These are phyloP conservation scores for Rattus rattus DNA, from an alignment of 2,113 vertebrate species.

Conservation along the genomic window DNA sequence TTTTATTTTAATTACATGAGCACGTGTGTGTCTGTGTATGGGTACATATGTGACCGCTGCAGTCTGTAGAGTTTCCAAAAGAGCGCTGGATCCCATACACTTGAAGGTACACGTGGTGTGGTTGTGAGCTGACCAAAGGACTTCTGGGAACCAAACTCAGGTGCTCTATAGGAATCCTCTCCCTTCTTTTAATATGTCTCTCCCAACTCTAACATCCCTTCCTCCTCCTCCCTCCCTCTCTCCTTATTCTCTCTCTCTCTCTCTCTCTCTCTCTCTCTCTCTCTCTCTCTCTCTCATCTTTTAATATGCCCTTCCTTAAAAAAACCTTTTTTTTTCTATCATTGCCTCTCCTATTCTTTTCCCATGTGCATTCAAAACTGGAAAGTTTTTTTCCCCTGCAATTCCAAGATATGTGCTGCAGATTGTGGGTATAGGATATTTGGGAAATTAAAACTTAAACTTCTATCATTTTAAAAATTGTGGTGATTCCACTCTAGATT, in stretches of 20 bases:
- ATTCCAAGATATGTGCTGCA: background rate
- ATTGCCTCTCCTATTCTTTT: fast-evolving
- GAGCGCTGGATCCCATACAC: background rate
- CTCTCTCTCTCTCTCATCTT: fast-evolving
- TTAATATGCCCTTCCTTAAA: too few relatives aligned
- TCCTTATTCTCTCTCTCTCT: too few relatives aligned
- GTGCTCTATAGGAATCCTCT: background rate
- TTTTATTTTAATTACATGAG: background rate
- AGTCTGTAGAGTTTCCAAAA: background rate
- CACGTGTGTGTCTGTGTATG: background rate
- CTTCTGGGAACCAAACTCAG: background rate
- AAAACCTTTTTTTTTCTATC: background rate
- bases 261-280: fast-evolving
- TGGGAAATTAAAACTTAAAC: background rate
- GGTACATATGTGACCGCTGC: background rate
- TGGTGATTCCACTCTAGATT: background rate
- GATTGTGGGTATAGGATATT: background rate
- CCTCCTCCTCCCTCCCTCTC: fast-evolving
- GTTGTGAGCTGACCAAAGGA: background rate
- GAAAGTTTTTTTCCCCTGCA: background rate
- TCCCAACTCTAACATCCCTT: too few relatives aligned
- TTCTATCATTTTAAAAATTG: background rate
- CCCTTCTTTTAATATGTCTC: background rate
- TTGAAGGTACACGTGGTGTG: background rate
- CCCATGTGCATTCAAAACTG: background rate